Percentiles rank a stretch among this genome's conserved stretches.
Evolutionary conservation across 2,797 vertebrate species (phyloP).

Genomic region (Hipposideros larvatus): DNA sequence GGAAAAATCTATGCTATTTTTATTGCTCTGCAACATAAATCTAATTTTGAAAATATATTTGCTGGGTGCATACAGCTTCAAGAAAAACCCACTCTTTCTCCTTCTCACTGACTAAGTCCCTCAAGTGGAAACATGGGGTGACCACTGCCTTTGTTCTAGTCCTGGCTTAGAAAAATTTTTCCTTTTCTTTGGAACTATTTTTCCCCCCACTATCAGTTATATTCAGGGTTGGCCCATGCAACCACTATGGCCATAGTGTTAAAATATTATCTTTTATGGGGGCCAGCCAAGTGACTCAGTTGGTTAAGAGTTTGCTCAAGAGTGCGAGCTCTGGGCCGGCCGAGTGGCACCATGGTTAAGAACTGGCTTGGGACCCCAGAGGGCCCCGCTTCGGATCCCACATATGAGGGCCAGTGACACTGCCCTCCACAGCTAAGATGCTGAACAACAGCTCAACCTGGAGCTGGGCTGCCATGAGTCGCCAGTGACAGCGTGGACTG

Average conservation of each 20-base stretch:
- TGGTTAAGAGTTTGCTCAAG: too few species aligned
- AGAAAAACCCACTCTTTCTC: not conserved
- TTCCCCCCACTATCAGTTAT: not conserved
- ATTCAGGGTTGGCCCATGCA: not conserved
- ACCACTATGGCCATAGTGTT: not conserved
- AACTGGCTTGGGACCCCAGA: too few species aligned
- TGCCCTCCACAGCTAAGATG: too few species aligned
- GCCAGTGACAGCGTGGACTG: too few species aligned
- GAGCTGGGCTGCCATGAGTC: too few species aligned
- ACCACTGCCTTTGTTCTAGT: not conserved
- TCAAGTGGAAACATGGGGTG: not conserved
- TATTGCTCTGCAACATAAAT: not conserved
- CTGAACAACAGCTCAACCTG: too few species aligned
- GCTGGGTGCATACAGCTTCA: not conserved
- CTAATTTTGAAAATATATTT: slow-evolving; percentile 50
- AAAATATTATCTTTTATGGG: slow-evolving; percentile 17
- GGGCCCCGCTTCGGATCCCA: too few species aligned
- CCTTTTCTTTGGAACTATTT: not conserved
- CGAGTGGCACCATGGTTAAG: too few species aligned
- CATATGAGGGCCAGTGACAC: too few species aligned
- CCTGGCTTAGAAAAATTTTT: not conserved
- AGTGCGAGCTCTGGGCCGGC: too few species aligned
- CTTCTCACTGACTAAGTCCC: not conserved
- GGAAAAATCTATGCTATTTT: slow-evolving; percentile 1
- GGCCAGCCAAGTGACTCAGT: too few species aligned